A percentile compares a stretch with the other conserved stretches of the same genome.
phyloP scores from a whole-genome alignment of 2,113 vertebrate genomes.

The Triplophysa rosa region DNA sequence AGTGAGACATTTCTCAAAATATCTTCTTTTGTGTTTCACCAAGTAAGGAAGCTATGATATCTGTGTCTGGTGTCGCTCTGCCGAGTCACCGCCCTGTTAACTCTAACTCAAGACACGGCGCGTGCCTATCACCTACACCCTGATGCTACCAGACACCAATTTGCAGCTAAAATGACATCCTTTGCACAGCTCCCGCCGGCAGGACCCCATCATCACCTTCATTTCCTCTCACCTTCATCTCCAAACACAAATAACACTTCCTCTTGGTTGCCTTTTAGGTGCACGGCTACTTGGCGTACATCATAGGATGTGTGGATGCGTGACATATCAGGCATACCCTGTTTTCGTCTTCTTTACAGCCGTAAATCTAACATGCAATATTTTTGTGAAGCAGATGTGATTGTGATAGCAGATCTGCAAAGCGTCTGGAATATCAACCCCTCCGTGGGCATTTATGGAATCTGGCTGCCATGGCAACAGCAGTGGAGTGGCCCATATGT shows the following conservation, averaged over 20 bases:
- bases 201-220: conserved; percentile 21
- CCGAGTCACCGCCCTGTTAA: conserved; percentile 46
- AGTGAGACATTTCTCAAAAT: no score
- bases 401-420: conserved; percentile 1
- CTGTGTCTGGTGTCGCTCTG: conserved; percentile 36
- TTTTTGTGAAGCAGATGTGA: not conserved
- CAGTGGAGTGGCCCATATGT: conserved; percentile 56
- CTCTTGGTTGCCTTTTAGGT: not conserved
- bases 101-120: conserved; percentile 11
- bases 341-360: not conserved
- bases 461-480: conserved; percentile 71
- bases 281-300: not conserved
- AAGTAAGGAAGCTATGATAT: not conserved
- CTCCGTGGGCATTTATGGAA: conserved; percentile 53
- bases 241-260: conserved; percentile 21
- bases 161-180: conserved; percentile 49
- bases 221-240: conserved; percentile 18
- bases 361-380: not conserved
- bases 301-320: not conserved
- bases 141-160: conserved; percentile 46
- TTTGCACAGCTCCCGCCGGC: conserved; percentile 24
- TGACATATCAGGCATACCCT: not conserved
- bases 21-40: not conserved
- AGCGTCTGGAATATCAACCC: conserved; percentile 38
- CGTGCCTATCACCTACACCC: conserved; percentile 16